Base-by-base conservation (phyloP, 2,113 vertebrate genomes). In the Hydropotes inermis region DNA sequence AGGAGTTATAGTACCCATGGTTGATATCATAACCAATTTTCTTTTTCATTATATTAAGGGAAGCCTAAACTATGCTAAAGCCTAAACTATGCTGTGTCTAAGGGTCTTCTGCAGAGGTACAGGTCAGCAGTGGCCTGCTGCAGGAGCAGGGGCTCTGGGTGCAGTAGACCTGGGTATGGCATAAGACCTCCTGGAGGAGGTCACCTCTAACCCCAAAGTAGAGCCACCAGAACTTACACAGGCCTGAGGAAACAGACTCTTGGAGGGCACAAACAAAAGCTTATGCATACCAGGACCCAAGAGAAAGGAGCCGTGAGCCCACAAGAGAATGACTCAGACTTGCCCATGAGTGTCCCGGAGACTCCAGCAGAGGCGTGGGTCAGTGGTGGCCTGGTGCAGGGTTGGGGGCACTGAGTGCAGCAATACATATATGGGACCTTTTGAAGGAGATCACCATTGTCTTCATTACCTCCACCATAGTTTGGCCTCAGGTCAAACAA, bases 321-420 rank as follows among this genome's bases (percentile, higher is more conserved):
- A 39, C 67, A 70, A 23, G n/a, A 39, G 67, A 70, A n/a, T 1
- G 5, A 70, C n/a, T 19, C n/a, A 70, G 67, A 39, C 67, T 70
- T 39, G 67, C n/a, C 36, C 10, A 0, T 39, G 67, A 70, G n/a
- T 39, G n/a, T 70, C n/a, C 67, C 23, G n/a, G n/a, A 36, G n/a
- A 23, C 19, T 70, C n/a, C 0, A 0, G 10, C 0, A 1, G 67
- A 70, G n/a, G 67, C 5, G 0, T 39, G n/a, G 67, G 19, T 70
- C 10, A 1, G 9, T 0, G 5, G 67, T 70, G 67, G 67, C 10
- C 67, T 39, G n/a, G 0, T 70, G n/a, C 19, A 39, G 67, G 10
- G n/a, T 70, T 39, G 21, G n/a, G 3, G 67, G 67, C 5, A 1
- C 19, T 39, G 19, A 39, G 10, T 36, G n/a, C 0, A 36, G 17